Conservation (phyloP, 2,797 vertebrate genomes). For the Gobio occitaniae region DNA sequence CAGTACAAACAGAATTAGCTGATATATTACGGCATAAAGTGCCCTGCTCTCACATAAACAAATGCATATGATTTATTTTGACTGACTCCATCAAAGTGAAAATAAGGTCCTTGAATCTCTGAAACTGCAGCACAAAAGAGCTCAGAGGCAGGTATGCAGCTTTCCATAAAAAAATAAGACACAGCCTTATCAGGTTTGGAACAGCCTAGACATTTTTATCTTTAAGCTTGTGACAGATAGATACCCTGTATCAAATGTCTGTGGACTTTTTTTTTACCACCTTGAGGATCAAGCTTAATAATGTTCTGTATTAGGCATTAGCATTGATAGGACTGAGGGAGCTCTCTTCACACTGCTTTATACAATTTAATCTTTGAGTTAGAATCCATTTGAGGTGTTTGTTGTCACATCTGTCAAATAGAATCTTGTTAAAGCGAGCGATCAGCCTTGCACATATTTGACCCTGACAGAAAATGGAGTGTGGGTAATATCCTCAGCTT, state of each 20-base stretch:
- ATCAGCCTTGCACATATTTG: slow-evolving; percentile 4
- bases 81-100: slow-evolving; percentile 22
- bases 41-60: neutral
- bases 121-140: neutral
- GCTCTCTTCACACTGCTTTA: neutral
- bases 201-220: slow-evolving; percentile 9
- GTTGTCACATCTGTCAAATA: slow-evolving; percentile 1
- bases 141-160: slow-evolving; percentile 4
- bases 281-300: slow-evolving; percentile 23
- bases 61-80: slow-evolving; percentile 3
- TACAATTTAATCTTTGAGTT: slow-evolving; percentile 7
- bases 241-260: slow-evolving; percentile 13
- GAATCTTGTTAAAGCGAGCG: neutral
- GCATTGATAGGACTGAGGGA: neutral
- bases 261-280: neutral
- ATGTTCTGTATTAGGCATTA: slow-evolving; percentile 6
- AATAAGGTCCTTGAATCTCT: slow-evolving; percentile 16
- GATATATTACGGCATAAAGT: neutral
- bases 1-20: neutral
- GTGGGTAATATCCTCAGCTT: neutral
- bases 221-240: slow-evolving; percentile 10
- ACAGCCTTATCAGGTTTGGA: slow-evolving; percentile 28
- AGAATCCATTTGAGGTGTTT: slow-evolving; percentile 24
- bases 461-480: slow-evolving; percentile 7
- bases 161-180: slow-evolving; percentile 9